Percentiles rank a stretch among this genome's conserved stretches.
Evolutionary conservation across 2,888 invertebrate genomes (phyloP).

Genomic region (Pandemis heparana): DNA sequence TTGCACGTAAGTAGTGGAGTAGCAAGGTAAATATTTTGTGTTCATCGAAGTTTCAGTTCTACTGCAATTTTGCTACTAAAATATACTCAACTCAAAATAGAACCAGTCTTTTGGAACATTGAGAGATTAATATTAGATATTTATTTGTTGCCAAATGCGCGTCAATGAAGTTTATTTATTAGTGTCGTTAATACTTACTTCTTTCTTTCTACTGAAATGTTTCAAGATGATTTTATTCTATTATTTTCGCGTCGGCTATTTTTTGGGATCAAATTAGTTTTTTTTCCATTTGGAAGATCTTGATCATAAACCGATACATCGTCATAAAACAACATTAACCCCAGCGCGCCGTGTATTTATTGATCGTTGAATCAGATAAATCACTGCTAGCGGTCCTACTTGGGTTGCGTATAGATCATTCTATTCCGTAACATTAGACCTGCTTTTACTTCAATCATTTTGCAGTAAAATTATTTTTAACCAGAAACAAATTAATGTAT

Average conservation of each 20-base stretch:
- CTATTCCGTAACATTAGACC: slow-evolving; percentile 51
- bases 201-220: slow-evolving; percentile 3
- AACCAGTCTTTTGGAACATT: slow-evolving; percentile 55
- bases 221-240: background rate
- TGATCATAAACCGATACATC: slow-evolving; percentile 46
- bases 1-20: too few relatives aligned
- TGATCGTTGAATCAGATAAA: slow-evolving; percentile 61
- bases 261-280: slow-evolving; percentile 1
- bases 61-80: slow-evolving; percentile 52
- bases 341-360: slow-evolving; percentile 53
- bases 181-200: slow-evolving; percentile 16
- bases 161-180: slow-evolving; percentile 52
- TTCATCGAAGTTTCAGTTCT: slow-evolving; percentile 52
- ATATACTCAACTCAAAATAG: slow-evolving; percentile 57
- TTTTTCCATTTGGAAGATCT: slow-evolving; percentile 1
- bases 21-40: too few relatives aligned
- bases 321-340: slow-evolving; percentile 50
- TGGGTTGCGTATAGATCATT: slow-evolving; percentile 63
- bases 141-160: slow-evolving; percentile 66
- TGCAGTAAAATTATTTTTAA: slow-evolving; percentile 22
- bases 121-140: slow-evolving; percentile 64
- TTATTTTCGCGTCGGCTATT: background rate
- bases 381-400: slow-evolving; percentile 62
- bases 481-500: slow-evolving; percentile 12
- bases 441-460: slow-evolving; percentile 47